Evolutionary conservation across 2,888 invertebrate genomes (phyloP).

Genomic region (Lithophane leautieri): DNA sequence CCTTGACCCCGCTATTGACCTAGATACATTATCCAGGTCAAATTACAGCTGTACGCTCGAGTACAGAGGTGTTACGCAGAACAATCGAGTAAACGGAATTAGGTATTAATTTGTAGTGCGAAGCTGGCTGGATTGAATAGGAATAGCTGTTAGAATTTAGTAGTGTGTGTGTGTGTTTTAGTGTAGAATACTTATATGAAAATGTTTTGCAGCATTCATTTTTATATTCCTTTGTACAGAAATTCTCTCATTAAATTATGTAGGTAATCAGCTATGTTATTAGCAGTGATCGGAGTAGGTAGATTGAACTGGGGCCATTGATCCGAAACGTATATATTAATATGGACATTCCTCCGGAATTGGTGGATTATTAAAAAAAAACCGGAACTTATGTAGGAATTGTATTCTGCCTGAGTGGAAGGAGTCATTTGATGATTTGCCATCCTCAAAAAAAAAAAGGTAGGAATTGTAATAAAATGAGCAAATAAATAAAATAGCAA

Average conservation of each 20-base stretch:
- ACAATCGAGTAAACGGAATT: conserved; percentile 34
- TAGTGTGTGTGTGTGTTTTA: neutral
- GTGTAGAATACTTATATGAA: neutral
- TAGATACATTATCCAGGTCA: conserved; percentile 74
- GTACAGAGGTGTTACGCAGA: conserved; percentile 60
- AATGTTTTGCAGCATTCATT: neutral
- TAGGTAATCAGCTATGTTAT: neutral
- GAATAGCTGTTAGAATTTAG: neutral
- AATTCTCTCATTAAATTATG: neutral
- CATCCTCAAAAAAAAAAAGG: no score
- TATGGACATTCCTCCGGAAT: no score
- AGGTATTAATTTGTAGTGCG: conserved; percentile 27
- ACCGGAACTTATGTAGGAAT: no score
- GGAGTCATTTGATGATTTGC: no score
- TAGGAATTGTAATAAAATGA: no score
- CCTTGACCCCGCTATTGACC: conserved; percentile 81
- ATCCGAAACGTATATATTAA: no score
- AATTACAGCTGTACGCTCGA: conserved; percentile 72
- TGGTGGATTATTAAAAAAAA: no score
- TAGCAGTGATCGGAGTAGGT: no score
- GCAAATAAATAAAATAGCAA: no score
- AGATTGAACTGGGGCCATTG: no score
- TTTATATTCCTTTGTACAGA: neutral
- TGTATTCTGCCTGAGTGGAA: no score
- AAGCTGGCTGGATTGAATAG: conserved; percentile 11